Percentiles rank a stretch among this genome's conserved stretches.
Conservation (phyloP, 1,140 invertebrate species). For the Leptonema lineaticorne region DNA sequence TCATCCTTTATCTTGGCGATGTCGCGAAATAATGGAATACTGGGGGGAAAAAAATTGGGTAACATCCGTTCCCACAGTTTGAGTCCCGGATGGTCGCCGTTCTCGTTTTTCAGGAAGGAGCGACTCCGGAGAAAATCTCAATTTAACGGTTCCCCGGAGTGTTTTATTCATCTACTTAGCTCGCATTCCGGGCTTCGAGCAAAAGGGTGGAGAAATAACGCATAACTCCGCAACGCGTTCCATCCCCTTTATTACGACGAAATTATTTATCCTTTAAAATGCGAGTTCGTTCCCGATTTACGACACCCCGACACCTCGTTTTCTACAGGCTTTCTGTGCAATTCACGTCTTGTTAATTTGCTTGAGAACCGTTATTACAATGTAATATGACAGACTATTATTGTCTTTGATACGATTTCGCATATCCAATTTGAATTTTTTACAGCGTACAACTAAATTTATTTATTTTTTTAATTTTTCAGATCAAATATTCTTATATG, state of each 20-base stretch:
- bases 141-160: slow-evolving; percentile 37
- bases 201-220: background rate
- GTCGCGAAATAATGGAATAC: no score
- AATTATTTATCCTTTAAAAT: slow-evolving; percentile 21
- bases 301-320: background rate
- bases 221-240: slow-evolving; percentile 1
- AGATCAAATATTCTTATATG: no score
- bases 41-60: no score
- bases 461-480: no score
- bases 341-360: background rate
- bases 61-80: background rate
- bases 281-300: slow-evolving; percentile 2
- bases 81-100: slow-evolving; percentile 9
- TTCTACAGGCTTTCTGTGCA: background rate
- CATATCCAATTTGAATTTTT: no score
- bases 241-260: slow-evolving; percentile 1
- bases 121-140: slow-evolving; percentile 28
- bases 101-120: background rate
- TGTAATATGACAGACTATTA: no score
- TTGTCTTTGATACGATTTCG: no score
- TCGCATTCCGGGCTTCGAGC: slow-evolving; percentile 14
- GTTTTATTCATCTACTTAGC: slow-evolving; percentile 37
- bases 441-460: no score
- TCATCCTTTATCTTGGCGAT: no score
- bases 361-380: no score